Base-by-base conservation (phyloP, 2,797 vertebrate species). In the Australoheros facetus region DNA sequence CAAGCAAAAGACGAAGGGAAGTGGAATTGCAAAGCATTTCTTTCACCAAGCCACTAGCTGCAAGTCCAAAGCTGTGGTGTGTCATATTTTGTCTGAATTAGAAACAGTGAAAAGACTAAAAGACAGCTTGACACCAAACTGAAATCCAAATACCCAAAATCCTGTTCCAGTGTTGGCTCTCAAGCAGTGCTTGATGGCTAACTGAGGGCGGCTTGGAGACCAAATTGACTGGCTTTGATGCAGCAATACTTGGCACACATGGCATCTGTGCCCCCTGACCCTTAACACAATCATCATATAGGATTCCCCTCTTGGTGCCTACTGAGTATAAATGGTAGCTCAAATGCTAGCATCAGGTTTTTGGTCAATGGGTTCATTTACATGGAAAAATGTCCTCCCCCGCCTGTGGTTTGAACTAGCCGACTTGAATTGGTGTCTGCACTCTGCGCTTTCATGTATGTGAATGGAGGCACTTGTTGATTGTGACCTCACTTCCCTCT, bases 401-500 rank as follows among this genome's bases (percentile, higher is more conserved):
- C 86, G 85, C 87, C 88, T 85, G 85, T 30, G 79, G 90, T 91
- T 93, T 94, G 91, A 94, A 93, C 93, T 89, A 89, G 87, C 93
- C 89, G 91, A 92, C 91, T 93, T 93, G 92, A 92, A 93, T 89
- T 75, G 48, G 71, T 90, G 89, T 89, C 92, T 87, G 84, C 91
- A 91, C 83, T 91, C 89, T 91, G 92, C 88, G 83, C 92, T 94
- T 94, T 94, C 93, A 93, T 93, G 93, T 94, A 94, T 93, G 91
- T 94, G 92, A 94, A 95, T 93, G 81, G 89, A 86, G 73, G 85
- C 91, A 90, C 93, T 94, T 94, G 93, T 94, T 95, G 93, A 90
- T 88, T 91, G 88, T 93, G 90, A 95, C 94, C 92, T 94, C 93
- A 92, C 92, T 94, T 94, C 86, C 87, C 89, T 88, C 91, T 93